Base-by-base conservation (phyloP, 2,113 vertebrate species). In the Melanerpes formicivorus region DNA sequence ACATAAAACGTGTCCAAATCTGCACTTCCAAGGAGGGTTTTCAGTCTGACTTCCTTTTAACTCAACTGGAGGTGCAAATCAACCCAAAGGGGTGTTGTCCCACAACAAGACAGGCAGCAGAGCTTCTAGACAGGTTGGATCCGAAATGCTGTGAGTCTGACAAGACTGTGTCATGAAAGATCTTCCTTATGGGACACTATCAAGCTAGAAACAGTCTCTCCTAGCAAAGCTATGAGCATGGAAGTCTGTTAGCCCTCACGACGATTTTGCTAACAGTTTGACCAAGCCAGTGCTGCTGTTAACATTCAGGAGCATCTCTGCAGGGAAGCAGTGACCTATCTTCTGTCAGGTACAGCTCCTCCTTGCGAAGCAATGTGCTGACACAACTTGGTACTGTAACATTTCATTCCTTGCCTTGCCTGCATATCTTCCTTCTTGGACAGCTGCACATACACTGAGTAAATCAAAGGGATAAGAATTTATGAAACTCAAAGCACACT, bases 391-490 rank as follows among this genome's bases (percentile, higher is more conserved):
- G 37, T 4, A 3, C 55, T 7, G 37, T 3, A 56, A 58, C 66
- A 6, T 55, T 91, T 92, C 54, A 56, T 54, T 62, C 71, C 63
- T 50, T 63, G 30, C 44, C 77, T 73, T 90, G 66, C 65, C 74
- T 63, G n/a, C 27, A 58, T 34, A 21, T 91, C 85, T 82, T 88
- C 56, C 69, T 37, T 73, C 88, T 78, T 0, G 0, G 56, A 77
- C 54, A 83, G 52, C 74, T 84, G 70, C 7, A 22, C 77, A 37
- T 46, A 46, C 32, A 69, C 42, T 72, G 9, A 67, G 80, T 93
- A 94, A 96, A 97, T 96, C 93, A 96, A 79, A 94, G 26, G 69
- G 60, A 37, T 72, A 46, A 91, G 82, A 90, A 95, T 95, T 96
- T 94, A 95, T 95, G 85, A 79, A 95, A 95, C 80, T 83, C 92